These are phyloP conservation scores for Elymnias hypermnestra DNA, from an alignment of 1,140 invertebrate genomes.

Conservation along the genomic window DNA sequence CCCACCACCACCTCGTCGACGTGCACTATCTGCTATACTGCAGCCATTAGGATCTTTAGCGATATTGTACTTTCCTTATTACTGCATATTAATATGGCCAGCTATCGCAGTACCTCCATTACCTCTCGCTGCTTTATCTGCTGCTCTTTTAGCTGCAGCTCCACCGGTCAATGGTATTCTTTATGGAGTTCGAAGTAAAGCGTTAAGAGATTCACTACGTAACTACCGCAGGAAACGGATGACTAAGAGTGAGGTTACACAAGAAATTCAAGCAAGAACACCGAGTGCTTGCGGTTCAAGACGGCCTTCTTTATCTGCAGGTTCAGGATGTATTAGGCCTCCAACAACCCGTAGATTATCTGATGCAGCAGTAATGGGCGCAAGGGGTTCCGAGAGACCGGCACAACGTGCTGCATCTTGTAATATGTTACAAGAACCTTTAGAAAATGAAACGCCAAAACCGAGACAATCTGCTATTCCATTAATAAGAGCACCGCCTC, in stretches of 20 bases:
- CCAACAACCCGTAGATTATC: constrained; percentile 80
- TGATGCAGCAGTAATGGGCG: constrained; percentile 78
- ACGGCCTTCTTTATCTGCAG: constrained; percentile 81
- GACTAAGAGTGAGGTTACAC: constrained; percentile 86
- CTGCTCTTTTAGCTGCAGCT: constrained; percentile 80
- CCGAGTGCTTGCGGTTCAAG: constrained; percentile 85
- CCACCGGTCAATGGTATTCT: constrained; percentile 85
- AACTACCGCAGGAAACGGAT: constrained; percentile 89
- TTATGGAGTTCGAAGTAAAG: constrained; percentile 86
- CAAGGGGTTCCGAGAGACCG: constrained; percentile 53
- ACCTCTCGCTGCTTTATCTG: constrained; percentile 78
- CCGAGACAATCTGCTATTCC: constrained; percentile 56
- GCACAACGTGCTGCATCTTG: constrained; percentile 67
- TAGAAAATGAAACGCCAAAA: constrained; percentile 61
- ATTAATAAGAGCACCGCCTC: constrained; percentile 68
- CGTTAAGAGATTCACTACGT: constrained; percentile 82
- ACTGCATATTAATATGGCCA: constrained; percentile 83
- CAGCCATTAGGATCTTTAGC: constrained; percentile 84
- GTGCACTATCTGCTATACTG: constrained; percentile 82
- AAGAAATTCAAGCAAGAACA: constrained; percentile 86
- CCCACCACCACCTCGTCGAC: constrained; percentile 77
- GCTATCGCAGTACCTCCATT: constrained; percentile 70
- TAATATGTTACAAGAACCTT: constrained; percentile 74
- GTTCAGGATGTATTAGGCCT: constrained; percentile 79
- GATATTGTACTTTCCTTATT: constrained; percentile 85